A percentile compares a stretch with the other conserved stretches of the same genome.
Conservation (phyloP, 2,113 vertebrate species). For the Brachypteracias leptosomus region DNA sequence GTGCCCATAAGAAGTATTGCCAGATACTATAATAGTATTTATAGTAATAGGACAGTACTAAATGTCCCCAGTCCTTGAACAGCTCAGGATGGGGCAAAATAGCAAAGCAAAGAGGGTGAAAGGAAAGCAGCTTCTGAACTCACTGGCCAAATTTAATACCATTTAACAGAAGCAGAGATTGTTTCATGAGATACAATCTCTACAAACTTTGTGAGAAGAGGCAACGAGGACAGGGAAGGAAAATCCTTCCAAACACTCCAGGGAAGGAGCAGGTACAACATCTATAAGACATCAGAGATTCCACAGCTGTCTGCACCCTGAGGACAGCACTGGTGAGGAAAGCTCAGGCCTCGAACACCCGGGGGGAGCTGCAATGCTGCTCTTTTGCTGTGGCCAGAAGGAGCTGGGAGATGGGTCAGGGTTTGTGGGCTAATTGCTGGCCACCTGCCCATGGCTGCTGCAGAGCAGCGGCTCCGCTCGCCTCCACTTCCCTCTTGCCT, state of each 20-base stretch:
- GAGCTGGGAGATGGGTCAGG: rapidly evolving
- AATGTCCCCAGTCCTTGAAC: not conserved
- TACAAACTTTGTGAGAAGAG: not conserved
- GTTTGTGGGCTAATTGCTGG: not conserved
- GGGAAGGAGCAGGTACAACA: not conserved
- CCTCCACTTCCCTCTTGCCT: not conserved
- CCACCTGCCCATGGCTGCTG: not conserved
- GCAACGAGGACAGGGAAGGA: not conserved
- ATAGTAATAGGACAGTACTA: no score
- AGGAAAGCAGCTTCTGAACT: not conserved
- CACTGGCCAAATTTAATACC: not conserved
- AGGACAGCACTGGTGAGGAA: not conserved
- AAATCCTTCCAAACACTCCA: not conserved
- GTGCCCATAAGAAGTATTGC: not conserved
- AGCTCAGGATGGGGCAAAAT: not conserved
- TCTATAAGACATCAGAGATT: rapidly evolving
- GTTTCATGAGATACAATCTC: not conserved
- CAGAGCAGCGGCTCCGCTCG: not conserved
- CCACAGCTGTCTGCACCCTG: not conserved
- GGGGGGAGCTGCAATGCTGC: not conserved
- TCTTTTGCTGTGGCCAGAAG: not conserved
- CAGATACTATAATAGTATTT: no score
- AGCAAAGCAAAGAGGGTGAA: not conserved
- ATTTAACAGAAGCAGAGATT: not conserved
- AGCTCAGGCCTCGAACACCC: rapidly evolving